These are phyloP conservation scores for Pyrocephalus nanus DNA, from an alignment of 2,797 vertebrate species.

Conservation along the genomic window DNA sequence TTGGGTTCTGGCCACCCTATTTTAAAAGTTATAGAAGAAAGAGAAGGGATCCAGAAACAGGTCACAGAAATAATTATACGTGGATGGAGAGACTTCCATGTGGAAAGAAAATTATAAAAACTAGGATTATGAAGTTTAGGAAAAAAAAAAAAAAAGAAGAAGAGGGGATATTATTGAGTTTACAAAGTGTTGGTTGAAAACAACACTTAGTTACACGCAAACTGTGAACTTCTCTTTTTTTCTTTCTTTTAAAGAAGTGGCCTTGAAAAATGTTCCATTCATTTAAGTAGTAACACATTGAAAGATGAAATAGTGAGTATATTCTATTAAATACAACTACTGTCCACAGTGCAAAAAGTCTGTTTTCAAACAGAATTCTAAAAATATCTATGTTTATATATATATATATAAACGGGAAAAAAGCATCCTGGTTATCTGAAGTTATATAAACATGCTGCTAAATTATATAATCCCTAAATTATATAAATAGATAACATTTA, in stretches of 20 bases:
- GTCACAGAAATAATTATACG: not conserved
- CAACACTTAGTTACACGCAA: not conserved
- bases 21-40: slow-evolving; percentile 35
- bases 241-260: not conserved
- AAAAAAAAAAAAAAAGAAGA: slow-evolving; percentile 13
- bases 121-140: not conserved
- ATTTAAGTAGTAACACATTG: not conserved
- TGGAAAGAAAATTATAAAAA: slow-evolving; percentile 16
- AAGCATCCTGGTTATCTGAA: not conserved
- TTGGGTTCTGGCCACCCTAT: not conserved
- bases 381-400: not conserved
- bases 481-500: not conserved
- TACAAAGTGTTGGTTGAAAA: not conserved
- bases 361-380: not conserved
- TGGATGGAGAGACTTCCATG: not conserved
- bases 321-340: not conserved
- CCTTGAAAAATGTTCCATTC: not conserved
- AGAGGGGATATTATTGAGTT: not conserved
- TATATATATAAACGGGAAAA: not conserved
- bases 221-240: not conserved
- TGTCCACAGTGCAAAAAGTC: not conserved
- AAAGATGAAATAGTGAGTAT: not conserved
- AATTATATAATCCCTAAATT: not conserved
- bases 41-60: slow-evolving; percentile 3
- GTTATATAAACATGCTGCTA: slow-evolving; percentile 8